A percentile compares a stretch with the other conserved stretches of the same genome.
phyloP scores from a whole-genome alignment of 2,113 vertebrate genomes.

The Poecile atricapillus region DNA sequence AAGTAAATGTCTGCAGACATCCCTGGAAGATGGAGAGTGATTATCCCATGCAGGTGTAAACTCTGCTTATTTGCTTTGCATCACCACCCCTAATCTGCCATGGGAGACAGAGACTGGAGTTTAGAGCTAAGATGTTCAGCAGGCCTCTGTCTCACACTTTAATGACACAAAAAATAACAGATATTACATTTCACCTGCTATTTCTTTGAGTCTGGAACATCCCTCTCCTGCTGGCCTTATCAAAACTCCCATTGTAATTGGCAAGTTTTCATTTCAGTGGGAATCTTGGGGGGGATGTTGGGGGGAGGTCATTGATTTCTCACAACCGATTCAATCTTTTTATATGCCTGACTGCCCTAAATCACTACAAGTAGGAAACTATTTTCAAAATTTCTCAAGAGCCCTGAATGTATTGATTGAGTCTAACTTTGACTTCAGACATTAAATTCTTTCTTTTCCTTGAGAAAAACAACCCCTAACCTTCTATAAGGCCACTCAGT shows the following conservation, averaged over 20 bases:
- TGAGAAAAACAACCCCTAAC: background rate
- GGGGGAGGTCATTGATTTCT: conserved; percentile 38
- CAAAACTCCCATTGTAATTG: conserved; percentile 37
- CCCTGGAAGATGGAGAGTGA: background rate
- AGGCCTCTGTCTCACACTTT: background rate
- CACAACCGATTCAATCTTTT: conserved; percentile 52
- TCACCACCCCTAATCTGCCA: background rate
- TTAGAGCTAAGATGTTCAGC: background rate
- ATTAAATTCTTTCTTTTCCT: conserved; percentile 33
- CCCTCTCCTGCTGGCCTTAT: conserved; percentile 50
- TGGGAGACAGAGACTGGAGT: background rate
- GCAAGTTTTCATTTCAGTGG: conserved; percentile 55
- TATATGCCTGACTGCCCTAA: conserved; percentile 59
- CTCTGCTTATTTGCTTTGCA: background rate
- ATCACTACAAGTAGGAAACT: conserved; percentile 65
- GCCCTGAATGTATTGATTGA: conserved; percentile 50
- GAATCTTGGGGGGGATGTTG: background rate
- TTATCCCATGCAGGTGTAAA: background rate
- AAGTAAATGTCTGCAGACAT: background rate
- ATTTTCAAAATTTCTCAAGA: conserved; percentile 68
- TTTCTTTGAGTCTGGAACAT: background rate
- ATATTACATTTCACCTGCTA: background rate
- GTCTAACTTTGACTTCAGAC: conserved; percentile 51
- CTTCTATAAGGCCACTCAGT: background rate
- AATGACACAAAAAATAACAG: conserved; percentile 2